phyloP scores from a whole-genome alignment of 2,113 vertebrate genomes.

The Mus pahari region DNA sequence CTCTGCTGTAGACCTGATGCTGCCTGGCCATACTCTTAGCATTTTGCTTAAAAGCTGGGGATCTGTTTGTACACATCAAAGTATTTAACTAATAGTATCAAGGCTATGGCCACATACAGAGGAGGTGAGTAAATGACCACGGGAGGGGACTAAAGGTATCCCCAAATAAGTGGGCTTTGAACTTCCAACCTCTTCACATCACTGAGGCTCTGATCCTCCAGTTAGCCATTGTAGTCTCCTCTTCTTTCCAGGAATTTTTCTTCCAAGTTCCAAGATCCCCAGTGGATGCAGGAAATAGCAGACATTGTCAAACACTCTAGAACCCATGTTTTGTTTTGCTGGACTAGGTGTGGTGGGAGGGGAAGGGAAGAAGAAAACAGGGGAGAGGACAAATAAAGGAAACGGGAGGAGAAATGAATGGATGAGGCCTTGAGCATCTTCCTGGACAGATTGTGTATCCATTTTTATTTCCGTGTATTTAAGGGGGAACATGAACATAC shows the following conservation, averaged over 20 bases:
- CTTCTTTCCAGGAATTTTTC: neutral
- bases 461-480: neutral
- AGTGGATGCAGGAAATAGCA: neutral
- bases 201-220: neutral
- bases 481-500: neutral
- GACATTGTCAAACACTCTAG: neutral
- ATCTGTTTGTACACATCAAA: neutral
- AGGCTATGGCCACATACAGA: neutral
- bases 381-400: neutral
- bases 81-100: neutral
- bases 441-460: neutral
- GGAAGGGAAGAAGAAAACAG: neutral
- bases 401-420: neutral
- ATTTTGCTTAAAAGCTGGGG: neutral
- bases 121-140: neutral
- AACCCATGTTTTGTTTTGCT: neutral
- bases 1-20: no score
- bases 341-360: neutral
- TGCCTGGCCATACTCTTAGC: neutral
- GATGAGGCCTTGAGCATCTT: neutral
- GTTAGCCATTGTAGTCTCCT: neutral
- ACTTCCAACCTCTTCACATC: neutral
- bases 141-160: neutral
- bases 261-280: neutral
- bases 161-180: neutral